These are phyloP conservation scores for Gymnocypris eckloni DNA, from an alignment of 2,797 vertebrate species.

Conservation along the genomic window DNA sequence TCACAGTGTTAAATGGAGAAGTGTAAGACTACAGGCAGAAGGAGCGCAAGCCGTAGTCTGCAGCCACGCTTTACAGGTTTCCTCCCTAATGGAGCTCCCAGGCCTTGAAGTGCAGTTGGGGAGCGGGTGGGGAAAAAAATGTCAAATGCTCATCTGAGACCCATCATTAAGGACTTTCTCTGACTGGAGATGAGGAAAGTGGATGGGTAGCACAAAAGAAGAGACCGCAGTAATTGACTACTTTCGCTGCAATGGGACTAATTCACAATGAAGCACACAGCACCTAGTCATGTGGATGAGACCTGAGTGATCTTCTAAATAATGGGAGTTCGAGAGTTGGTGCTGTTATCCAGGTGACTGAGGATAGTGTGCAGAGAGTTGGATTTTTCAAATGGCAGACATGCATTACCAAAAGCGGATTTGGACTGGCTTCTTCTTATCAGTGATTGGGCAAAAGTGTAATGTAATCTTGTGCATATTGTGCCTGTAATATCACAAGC, in stretches of 20 bases:
- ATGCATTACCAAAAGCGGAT: conserved; percentile 16
- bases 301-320: conserved; percentile 48
- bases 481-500: conserved; percentile 30
- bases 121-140: conserved; percentile 63
- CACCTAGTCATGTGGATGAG: conserved; percentile 35
- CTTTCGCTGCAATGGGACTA: conserved; percentile 42
- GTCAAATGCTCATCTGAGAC: conserved; percentile 63
- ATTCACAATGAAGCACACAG: conserved; percentile 44
- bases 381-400: conserved; percentile 37
- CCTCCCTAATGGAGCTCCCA: conserved; percentile 77
- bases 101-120: conserved; percentile 72
- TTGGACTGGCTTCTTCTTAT: conserved; percentile 24
- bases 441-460: background rate
- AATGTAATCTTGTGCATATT: conserved; percentile 23
- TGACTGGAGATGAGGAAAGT: conserved; percentile 53
- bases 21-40: conserved; percentile 34
- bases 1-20: conserved; percentile 50
- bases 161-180: conserved; percentile 67
- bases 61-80: conserved; percentile 70
- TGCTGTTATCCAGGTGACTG: conserved; percentile 10
- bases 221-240: conserved; percentile 39
- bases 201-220: conserved; percentile 38
- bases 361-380: background rate
- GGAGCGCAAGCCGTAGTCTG: conserved; percentile 66
- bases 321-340: conserved; percentile 42